Percentiles rank a stretch among this genome's conserved stretches.
Evolutionary conservation across 1,140 invertebrate genomes (phyloP).

Genomic region (Drosophila trapezifrons): DNA sequence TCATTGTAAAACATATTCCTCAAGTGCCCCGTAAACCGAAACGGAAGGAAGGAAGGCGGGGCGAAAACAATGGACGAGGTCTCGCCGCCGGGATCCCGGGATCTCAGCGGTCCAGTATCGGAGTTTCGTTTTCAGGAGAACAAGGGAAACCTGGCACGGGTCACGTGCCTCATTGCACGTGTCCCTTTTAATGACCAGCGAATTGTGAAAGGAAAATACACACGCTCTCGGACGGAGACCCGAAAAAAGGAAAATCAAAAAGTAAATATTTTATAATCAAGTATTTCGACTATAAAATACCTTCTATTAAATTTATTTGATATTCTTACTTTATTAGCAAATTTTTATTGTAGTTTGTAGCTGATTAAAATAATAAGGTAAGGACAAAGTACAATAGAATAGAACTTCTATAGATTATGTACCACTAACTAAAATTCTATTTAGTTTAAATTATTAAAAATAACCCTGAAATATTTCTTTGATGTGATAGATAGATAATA

Average conservation of each 20-base stretch:
- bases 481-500: too few relatives aligned
- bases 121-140: constrained; percentile 60
- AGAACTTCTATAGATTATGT: neutral
- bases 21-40: constrained; percentile 50
- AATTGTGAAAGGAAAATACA: constrained; percentile 66
- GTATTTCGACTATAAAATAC: neutral
- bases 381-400: too few relatives aligned
- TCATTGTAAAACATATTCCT: constrained; percentile 67
- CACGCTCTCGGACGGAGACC: constrained; percentile 1
- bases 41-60: constrained; percentile 35
- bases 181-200: constrained; percentile 83
- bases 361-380: neutral
- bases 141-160: constrained; percentile 57
- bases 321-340: too few relatives aligned
- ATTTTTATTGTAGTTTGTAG: too few relatives aligned
- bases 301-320: too few relatives aligned
- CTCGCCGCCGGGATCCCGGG: constrained; percentile 11
- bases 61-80: constrained; percentile 46
- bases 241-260: constrained; percentile 60
- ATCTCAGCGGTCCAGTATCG: constrained; percentile 57
- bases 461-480: too few relatives aligned
- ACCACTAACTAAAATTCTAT: too few relatives aligned
- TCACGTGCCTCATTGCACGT: constrained; percentile 82
- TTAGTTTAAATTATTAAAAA: too few relatives aligned
- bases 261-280: constrained; percentile 20